These are phyloP conservation scores for Lampropteryx suffumata DNA, from an alignment of 2,888 invertebrate genomes.

Conservation along the genomic window DNA sequence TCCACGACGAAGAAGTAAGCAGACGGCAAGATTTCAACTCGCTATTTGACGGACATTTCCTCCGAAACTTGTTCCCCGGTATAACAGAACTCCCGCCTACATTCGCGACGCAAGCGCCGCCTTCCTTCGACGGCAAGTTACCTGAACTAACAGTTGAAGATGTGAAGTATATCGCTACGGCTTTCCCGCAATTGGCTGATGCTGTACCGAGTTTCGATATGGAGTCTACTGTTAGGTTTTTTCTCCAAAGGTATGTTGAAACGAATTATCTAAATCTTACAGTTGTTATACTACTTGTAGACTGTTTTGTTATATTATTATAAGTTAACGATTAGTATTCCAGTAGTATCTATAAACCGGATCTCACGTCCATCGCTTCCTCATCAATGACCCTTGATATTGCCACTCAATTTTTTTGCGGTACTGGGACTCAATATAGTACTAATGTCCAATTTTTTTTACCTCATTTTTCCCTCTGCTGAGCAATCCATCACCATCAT, in stretches of 20 bases:
- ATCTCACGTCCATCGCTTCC: no score
- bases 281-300: no score
- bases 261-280: no score
- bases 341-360: no score
- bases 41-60: conserved; percentile 92
- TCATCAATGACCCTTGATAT: no score
- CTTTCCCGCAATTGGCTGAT: conserved; percentile 86
- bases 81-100: conserved; percentile 92
- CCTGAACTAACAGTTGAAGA: conserved; percentile 85
- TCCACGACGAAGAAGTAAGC: conserved; percentile 92
- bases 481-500: no score
- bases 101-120: conserved; percentile 91
- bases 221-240: conserved; percentile 87
- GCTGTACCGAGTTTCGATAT: conserved; percentile 87
- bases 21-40: conserved; percentile 90
- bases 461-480: no score
- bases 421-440: no score
- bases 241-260: conserved; percentile 79
- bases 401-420: no score
- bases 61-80: conserved; percentile 94
- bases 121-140: conserved; percentile 88
- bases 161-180: conserved; percentile 84
- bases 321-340: no score
- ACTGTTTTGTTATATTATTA: no score
- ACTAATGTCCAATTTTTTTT: no score